Percentiles rank a stretch among this genome's conserved stretches.
Conservation (phyloP, 2,113 vertebrate species). For the Nycticebus coucang region DNA sequence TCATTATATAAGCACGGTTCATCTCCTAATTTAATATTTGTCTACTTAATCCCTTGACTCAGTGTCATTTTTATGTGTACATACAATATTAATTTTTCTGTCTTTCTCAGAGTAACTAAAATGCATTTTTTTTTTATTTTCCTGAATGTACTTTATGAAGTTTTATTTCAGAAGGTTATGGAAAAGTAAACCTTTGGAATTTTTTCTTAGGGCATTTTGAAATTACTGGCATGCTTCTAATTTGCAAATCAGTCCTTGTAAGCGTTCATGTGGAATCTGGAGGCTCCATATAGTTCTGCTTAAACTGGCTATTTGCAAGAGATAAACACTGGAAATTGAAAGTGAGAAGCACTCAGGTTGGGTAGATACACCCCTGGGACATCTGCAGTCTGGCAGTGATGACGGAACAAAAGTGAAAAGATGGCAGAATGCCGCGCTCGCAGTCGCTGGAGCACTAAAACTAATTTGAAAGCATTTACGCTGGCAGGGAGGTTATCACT, state of each 20-base stretch:
- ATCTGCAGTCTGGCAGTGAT: not conserved
- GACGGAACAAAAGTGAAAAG: constrained; percentile 20
- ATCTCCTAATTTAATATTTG: not conserved
- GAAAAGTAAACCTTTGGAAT: constrained; percentile 3
- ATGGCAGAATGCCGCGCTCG: constrained; percentile 8
- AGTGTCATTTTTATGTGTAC: not conserved
- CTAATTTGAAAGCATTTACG: constrained; percentile 59
- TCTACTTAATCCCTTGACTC: not conserved
- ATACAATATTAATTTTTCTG: not conserved
- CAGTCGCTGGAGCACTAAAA: constrained; percentile 36
- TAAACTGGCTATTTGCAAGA: constrained; percentile 64
- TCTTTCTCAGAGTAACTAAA: not conserved
- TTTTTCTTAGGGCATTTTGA: constrained; percentile 46
- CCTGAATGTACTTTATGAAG: constrained; percentile 3
- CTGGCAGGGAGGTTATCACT: not conserved
- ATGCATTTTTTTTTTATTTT: not conserved
- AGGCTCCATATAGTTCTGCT: not conserved
- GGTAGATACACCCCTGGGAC: not conserved
- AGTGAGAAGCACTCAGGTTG: constrained; percentile 17
- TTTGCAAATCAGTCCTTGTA: constrained; percentile 63
- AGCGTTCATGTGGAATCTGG: constrained; percentile 34
- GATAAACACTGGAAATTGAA: constrained; percentile 60
- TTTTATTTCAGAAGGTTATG: not conserved
- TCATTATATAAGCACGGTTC: not conserved
- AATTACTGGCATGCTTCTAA: constrained; percentile 31